Base-by-base conservation (phyloP, 2,113 vertebrate species). In the Hirundichthys speculiger region DNA sequence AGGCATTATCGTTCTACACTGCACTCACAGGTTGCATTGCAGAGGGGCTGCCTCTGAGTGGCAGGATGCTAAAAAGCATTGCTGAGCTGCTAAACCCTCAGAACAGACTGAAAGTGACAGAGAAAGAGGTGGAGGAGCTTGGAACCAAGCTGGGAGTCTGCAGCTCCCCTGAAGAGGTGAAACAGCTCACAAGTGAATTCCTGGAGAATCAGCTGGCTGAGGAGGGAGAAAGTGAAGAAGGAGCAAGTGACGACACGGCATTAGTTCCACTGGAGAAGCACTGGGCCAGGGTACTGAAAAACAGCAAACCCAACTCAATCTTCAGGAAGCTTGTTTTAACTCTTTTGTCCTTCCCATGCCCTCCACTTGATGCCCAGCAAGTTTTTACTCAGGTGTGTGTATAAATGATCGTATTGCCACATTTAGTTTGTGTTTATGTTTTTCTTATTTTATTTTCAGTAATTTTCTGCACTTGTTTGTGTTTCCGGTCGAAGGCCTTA, bases 251-350 rank as follows among this genome's bases (percentile, higher is more conserved):
- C 7, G 14, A 19, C 0, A 19, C 48, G 15, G 48, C 18, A 25
- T 24, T 11, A 18, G 16, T 52, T 54, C 69, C 83, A 1, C 55
- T 85, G 30, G 90, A 91, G 69, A 69, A 74, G 54, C 84, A 90
- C 64, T 92, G 90, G 91, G 57, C 75, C 51, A n/a, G 15, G 1
- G 20, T 86, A 10, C 82, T 93, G 39, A 85, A 70, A 47, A 67
- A 78, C 43, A 65, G 40, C 20, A 51, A 66, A 19, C 64, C 57
- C 1, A 39, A 58, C 12, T 91, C 90, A 5, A 2, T 81, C 24
- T 90, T 93, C 65, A 87, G 83, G 40, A 92, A 83, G 65, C 91
- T 93, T 5, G 51, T 93, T 30, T 60, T 92, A 59, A 90, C 84
- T 58, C 73, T 93, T 40, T 38, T 93, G 71, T 82, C 82, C 27